Conservation (phyloP, 1,140 invertebrate species). For the Sycophila sp. region DNA sequence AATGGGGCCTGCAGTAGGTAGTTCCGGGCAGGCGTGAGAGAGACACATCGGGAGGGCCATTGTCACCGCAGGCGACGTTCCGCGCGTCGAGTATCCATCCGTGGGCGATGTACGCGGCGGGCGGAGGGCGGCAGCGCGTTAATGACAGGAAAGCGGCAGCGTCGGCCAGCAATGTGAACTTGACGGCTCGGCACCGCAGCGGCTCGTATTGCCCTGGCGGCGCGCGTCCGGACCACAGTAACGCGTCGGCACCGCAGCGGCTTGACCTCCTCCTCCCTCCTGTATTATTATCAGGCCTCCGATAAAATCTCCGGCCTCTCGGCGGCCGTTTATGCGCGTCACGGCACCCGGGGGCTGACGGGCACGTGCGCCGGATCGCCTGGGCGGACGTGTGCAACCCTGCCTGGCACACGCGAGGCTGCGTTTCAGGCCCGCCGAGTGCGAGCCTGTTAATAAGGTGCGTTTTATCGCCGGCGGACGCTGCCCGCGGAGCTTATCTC, state of each 20-base stretch:
- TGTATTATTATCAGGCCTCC: background rate
- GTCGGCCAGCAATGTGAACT: constrained; percentile 64
- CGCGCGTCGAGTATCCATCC: background rate
- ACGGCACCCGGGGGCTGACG: no score
- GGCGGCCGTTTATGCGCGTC: background rate
- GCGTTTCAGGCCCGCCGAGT: background rate
- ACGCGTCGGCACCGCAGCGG: background rate
- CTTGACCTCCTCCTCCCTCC: background rate
- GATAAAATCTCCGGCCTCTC: constrained; percentile 17
- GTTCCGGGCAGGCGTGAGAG: background rate
- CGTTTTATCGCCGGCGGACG: background rate
- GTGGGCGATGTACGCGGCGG: constrained; percentile 9
- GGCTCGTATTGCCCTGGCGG: no score
- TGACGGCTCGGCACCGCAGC: constrained; percentile 63
- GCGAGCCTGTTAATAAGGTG: constrained; percentile 4
- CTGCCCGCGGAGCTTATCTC: background rate
- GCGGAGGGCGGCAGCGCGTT: constrained; percentile 56
- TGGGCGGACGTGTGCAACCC: no score
- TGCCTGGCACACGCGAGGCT: background rate
- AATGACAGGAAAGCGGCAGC: constrained; percentile 63
- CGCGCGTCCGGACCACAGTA: constrained; percentile 48
- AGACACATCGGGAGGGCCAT: background rate
- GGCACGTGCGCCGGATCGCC: no score
- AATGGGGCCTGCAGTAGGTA: no score
- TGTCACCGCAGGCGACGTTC: background rate